A percentile compares a stretch with the other conserved stretches of the same genome.
phyloP scores from a whole-genome alignment of 2,888 invertebrate species.

The Cephus sareptanus region DNA sequence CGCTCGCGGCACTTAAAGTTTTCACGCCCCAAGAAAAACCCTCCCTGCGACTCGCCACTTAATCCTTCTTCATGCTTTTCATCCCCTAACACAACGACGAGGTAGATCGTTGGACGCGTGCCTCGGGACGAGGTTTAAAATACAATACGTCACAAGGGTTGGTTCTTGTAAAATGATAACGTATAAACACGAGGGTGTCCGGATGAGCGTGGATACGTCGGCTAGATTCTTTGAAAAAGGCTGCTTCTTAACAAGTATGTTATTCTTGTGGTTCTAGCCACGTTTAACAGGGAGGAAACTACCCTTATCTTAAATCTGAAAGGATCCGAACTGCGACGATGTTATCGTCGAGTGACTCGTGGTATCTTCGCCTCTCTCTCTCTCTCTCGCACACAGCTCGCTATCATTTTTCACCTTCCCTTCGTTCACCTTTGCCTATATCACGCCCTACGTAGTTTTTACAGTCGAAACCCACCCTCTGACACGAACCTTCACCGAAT shows the following conservation, averaged over 20 bases:
- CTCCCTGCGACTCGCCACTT: slow-evolving; percentile 11
- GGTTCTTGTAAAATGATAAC: no score
- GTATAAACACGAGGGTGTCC: no score
- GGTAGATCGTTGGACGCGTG: no score
- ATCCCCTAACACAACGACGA: neutral
- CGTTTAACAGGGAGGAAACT: slow-evolving; percentile 31
- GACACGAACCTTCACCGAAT: neutral
- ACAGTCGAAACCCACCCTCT: no score
- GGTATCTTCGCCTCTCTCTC: neutral
- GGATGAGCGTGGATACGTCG: neutral
- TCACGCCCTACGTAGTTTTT: no score
- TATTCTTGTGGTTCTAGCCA: slow-evolving; percentile 37
- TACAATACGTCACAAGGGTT: no score
- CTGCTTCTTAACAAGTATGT: slow-evolving; percentile 42
- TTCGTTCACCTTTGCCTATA: slow-evolving; percentile 9
- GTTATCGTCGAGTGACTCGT: slow-evolving; percentile 34
- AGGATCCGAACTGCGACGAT: slow-evolving; percentile 42
- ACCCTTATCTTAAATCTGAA: slow-evolving; percentile 47
- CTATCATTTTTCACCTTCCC: slow-evolving; percentile 14
- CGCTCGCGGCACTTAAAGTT: slow-evolving; percentile 22
- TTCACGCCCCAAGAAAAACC: neutral
- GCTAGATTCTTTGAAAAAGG: neutral
- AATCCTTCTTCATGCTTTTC: slow-evolving; percentile 20
- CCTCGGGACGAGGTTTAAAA: no score
- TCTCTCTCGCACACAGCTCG: neutral